phyloP scores from a whole-genome alignment of 2,797 vertebrate genomes.

The Malurus splendens region DNA sequence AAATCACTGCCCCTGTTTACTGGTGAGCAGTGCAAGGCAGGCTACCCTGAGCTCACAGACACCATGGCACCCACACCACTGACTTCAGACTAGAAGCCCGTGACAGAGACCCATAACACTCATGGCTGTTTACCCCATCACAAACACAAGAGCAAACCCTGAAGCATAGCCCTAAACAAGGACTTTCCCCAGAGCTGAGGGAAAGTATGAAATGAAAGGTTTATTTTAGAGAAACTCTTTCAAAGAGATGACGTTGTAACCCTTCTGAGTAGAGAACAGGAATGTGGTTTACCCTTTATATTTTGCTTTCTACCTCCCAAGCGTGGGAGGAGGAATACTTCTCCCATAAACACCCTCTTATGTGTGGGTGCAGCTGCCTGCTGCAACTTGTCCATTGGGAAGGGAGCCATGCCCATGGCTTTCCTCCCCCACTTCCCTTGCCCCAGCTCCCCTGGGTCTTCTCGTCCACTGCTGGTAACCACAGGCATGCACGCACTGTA shows the following conservation, averaged over 20 bases:
- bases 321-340: background rate
- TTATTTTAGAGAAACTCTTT: background rate
- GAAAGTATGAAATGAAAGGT: background rate
- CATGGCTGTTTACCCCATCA: background rate
- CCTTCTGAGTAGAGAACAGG: background rate
- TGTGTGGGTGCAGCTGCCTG: fast-evolving
- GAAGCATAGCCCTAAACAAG: background rate
- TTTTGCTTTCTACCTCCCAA: background rate
- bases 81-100: background rate
- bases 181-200: background rate
- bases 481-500: fast-evolving
- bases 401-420: fast-evolving
- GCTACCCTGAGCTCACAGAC: background rate
- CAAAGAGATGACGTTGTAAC: background rate
- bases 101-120: background rate
- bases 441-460: background rate
- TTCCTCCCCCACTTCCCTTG: background rate
- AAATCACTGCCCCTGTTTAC: background rate
- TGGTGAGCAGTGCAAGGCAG: fast-evolving
- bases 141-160: background rate
- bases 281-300: background rate
- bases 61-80: background rate
- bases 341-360: background rate
- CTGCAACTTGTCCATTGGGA: fast-evolving
- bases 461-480: background rate